A percentile compares a stretch with the other conserved stretches of the same genome.
Conservation (phyloP, 2,113 vertebrate genomes). For the Pseudorasbora parva region DNA sequence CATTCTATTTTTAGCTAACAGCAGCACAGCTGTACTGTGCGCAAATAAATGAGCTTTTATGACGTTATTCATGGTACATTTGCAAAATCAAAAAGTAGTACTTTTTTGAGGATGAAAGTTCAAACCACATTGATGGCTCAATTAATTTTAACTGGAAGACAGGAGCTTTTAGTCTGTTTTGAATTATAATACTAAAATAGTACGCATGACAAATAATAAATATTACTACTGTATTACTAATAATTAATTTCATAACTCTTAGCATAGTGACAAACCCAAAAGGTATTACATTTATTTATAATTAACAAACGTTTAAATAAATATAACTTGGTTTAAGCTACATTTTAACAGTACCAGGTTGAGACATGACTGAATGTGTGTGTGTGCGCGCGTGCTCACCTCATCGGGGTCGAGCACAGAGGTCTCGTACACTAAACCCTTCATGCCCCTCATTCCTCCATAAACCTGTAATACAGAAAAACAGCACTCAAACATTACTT, state of each 20-base stretch:
- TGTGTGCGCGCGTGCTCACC: constrained; percentile 73
- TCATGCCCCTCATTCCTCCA: constrained; percentile 98
- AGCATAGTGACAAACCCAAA: not conserved
- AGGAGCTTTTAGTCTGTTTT: not conserved
- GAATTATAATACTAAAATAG: not conserved
- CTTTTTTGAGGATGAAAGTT: not conserved
- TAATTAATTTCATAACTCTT: not conserved
- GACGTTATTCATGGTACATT: not conserved
- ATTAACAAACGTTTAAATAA: not conserved
- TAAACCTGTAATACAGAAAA: constrained; percentile 80
- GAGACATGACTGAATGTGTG: not conserved
- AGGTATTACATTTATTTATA: not conserved
- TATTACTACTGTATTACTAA: not conserved
- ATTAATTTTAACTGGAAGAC: not conserved
- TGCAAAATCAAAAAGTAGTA: not conserved
- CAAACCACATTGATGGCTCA: not conserved
- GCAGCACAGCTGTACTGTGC: not conserved
- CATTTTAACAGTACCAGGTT: not conserved
- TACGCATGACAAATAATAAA: not conserved
- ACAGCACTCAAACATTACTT: rapidly evolving
- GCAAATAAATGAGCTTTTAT: not conserved
- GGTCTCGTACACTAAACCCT: constrained; percentile 94
- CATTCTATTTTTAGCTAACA: constrained; percentile 11
- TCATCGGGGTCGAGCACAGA: constrained; percentile 96
- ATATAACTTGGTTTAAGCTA: not conserved